Evolutionary conservation across 2,113 vertebrate genomes (phyloP).

Genomic region (Prinia subflava): DNA sequence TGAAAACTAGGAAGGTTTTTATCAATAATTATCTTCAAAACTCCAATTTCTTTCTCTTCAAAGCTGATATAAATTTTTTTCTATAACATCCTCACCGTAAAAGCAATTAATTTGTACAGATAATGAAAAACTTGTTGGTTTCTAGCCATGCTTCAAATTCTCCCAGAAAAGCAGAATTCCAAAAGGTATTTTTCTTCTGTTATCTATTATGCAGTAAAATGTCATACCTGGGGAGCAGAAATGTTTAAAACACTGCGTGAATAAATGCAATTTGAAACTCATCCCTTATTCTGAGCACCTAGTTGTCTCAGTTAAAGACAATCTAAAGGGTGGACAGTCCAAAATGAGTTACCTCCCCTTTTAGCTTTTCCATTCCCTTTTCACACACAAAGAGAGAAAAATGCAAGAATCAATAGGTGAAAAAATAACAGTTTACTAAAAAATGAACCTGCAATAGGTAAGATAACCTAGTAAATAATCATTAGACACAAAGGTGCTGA

Average conservation of each 20-base stretch:
- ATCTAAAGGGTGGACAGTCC: background rate
- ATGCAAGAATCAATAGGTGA: rapidly evolving
- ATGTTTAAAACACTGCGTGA: background rate
- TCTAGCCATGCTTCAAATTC: background rate
- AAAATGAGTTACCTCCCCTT: background rate
- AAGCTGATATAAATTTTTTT: background rate
- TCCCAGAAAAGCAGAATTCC: background rate
- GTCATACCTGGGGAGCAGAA: background rate
- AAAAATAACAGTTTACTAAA: background rate
- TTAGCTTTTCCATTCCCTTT: background rate
- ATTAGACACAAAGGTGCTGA: background rate
- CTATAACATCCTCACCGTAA: background rate
- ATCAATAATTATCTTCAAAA: background rate
- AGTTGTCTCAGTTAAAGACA: background rate
- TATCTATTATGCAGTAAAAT: background rate
- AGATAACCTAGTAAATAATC: background rate
- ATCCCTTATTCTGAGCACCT: background rate
- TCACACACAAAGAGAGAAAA: background rate
- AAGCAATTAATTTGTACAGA: background rate
- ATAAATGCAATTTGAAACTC: background rate
- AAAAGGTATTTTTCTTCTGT: background rate
- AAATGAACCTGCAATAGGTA: background rate
- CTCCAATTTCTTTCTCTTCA: background rate
- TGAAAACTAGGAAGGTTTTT: background rate
- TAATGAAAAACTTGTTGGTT: background rate